phyloP scores from a whole-genome alignment of 2,888 invertebrate genomes.

The Nomada hirtipes region DNA sequence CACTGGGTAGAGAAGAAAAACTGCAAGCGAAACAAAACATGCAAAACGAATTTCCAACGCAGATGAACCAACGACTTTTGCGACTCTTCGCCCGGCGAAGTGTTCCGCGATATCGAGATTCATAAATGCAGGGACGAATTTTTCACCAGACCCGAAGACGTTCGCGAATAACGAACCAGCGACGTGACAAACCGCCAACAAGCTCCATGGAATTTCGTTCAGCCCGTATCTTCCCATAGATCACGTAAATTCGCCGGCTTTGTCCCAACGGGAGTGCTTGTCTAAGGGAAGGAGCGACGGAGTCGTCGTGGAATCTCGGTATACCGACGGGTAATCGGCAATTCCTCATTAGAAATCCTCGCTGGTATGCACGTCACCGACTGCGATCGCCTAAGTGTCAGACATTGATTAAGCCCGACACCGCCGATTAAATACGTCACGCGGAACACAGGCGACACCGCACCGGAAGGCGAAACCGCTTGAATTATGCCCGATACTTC shows the following conservation, averaged over 20 bases:
- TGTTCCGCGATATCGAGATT: not conserved
- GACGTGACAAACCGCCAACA: constrained; percentile 33
- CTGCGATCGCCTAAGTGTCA: constrained; percentile 60
- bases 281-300: constrained; percentile 13
- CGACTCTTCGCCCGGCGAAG: no score
- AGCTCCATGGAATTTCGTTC: constrained; percentile 15
- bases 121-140: constrained; percentile 1
- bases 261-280: constrained; percentile 16
- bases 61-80: no score
- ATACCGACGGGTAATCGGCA: constrained; percentile 63
- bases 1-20: no score
- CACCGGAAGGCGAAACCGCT: constrained; percentile 56
- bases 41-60: no score
- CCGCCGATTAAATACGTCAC: constrained; percentile 67
- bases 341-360: constrained; percentile 70
- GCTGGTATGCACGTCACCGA: constrained; percentile 53
- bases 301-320: constrained; percentile 52
- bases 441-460: constrained; percentile 34
- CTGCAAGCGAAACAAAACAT: no score
- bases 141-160: not conserved
- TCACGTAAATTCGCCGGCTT: constrained; percentile 52
- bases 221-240: constrained; percentile 39
- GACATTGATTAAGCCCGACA: constrained; percentile 70
- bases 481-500: constrained; percentile 63
- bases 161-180: constrained; percentile 4